These are phyloP conservation scores for Philaenus spumarius DNA, from an alignment of 1,140 invertebrate genomes.

Conservation along the genomic window DNA sequence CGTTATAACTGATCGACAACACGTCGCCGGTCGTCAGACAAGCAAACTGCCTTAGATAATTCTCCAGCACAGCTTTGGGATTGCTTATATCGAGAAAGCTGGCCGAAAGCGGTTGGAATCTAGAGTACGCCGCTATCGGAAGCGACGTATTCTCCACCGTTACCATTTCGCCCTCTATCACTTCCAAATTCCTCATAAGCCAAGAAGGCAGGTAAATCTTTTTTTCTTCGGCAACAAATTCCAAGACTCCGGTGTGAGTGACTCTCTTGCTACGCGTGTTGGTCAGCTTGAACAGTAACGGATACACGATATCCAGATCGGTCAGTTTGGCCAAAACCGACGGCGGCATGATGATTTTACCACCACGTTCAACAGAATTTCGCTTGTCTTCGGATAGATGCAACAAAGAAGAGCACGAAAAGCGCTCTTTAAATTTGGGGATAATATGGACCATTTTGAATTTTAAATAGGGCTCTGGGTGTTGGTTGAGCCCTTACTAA, in stretches of 20 bases:
- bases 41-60: background rate
- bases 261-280: background rate
- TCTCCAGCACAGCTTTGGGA: background rate
- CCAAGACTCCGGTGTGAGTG: constrained; percentile 4
- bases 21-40: constrained; percentile 5
- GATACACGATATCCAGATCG: background rate
- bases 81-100: constrained; percentile 5
- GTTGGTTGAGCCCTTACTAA: no score
- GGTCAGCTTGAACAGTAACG: constrained; percentile 1
- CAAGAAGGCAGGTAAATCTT: background rate
- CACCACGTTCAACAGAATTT: background rate
- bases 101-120: background rate
- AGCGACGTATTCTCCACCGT: background rate
- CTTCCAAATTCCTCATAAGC: background rate
- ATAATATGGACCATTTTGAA: background rate
- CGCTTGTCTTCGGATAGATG: background rate
- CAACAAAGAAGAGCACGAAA: background rate
- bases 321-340: background rate
- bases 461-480: no score
- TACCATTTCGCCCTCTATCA: background rate
- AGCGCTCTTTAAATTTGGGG: background rate
- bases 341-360: background rate
- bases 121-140: background rate
- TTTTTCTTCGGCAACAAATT: constrained; percentile 6
- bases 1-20: background rate